These are phyloP conservation scores for Saimiri boliviensis DNA, from an alignment of 2,113 vertebrate species.

Conservation along the genomic window DNA sequence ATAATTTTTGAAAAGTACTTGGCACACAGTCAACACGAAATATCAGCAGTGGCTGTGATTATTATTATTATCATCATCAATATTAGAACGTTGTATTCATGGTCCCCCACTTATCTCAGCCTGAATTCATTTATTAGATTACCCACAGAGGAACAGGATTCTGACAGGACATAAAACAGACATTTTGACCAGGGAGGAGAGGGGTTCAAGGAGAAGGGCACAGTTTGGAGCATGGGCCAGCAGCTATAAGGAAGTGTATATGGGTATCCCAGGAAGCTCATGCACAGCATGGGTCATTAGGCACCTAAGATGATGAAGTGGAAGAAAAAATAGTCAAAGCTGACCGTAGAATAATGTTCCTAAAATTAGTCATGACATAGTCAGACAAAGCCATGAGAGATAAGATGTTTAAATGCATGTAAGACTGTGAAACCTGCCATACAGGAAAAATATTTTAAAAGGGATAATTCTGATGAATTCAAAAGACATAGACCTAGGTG, in stretches of 20 bases:
- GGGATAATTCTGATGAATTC: background rate
- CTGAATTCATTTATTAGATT: background rate
- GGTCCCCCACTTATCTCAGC: background rate
- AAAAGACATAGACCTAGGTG: background rate
- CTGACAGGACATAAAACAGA: background rate
- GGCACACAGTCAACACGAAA: background rate
- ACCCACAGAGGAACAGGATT: background rate
- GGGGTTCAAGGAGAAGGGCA: background rate
- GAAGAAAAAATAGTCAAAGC: background rate
- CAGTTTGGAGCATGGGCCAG: background rate
- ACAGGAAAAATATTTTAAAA: background rate
- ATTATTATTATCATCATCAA: background rate
- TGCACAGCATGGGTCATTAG: background rate
- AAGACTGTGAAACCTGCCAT: background rate
- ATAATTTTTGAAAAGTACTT: background rate
- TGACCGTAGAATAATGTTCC: background rate
- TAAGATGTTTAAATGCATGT: background rate
- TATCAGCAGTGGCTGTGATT: background rate
- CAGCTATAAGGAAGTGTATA: background rate
- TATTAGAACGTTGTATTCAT: constrained; percentile 7
- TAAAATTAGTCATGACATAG: background rate
- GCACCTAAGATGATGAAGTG: background rate
- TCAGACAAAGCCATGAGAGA: background rate
- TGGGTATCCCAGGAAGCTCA: background rate
- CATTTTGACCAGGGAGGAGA: background rate